Percentiles rank a stretch among this genome's conserved stretches.
These are phyloP conservation scores for human (Homo sapiens) DNA, from an alignment of 2,113 vertebrate species.

Conservation along the genomic window DNA sequence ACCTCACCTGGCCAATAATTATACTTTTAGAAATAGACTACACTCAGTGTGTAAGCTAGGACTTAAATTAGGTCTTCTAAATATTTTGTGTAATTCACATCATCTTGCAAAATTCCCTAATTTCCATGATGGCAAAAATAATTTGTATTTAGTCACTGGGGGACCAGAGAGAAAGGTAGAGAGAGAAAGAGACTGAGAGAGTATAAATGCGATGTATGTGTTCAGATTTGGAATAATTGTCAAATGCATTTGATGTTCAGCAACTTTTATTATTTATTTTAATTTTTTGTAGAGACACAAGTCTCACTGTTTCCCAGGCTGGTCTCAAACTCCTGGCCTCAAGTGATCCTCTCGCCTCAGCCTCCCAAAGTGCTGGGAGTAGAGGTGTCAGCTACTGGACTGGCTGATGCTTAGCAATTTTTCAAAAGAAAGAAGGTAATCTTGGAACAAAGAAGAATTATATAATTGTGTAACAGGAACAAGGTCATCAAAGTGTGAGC, in stretches of 20 bases:
- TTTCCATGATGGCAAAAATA: background rate
- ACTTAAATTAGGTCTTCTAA: background rate
- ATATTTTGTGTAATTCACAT: constrained; percentile 2
- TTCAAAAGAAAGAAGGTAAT: background rate
- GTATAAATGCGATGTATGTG: background rate
- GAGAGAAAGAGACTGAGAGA: background rate
- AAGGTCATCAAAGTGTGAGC: background rate
- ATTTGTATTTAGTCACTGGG: background rate
- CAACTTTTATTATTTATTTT: background rate
- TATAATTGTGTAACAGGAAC: background rate
- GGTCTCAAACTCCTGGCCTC: background rate
- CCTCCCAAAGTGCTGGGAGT: background rate
- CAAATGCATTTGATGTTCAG: background rate
- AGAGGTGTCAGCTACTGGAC: background rate
- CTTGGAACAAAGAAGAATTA: background rate
- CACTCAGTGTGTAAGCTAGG: background rate
- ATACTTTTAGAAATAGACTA: background rate
- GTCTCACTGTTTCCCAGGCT: background rate
- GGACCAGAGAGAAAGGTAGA: background rate
- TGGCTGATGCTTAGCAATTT: background rate
- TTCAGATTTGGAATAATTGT: background rate
- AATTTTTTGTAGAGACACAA: background rate
- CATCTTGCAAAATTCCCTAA: constrained; percentile 6
- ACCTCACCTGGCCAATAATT: background rate
- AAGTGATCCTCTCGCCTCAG: background rate